Evolutionary conservation across 2,797 vertebrate genomes (phyloP).

Genomic region (Crossoptilon crossoptilon): DNA sequence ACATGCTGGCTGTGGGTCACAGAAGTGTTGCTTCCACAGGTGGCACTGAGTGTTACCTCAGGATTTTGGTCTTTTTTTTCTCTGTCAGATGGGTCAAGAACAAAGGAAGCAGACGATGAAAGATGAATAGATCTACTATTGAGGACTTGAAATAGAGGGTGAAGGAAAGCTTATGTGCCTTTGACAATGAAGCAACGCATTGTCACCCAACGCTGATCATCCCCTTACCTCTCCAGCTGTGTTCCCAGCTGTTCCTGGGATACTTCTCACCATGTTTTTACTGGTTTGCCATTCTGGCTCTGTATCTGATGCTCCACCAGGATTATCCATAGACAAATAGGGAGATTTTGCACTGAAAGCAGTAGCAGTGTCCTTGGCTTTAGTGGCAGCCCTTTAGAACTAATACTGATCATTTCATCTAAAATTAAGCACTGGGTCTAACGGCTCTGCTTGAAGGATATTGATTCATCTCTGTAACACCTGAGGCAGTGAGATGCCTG

Average conservation of each 20-base stretch:
- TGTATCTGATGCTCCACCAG: neutral
- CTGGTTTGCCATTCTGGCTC: neutral
- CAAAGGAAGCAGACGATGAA: neutral
- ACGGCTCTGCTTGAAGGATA: conserved; percentile 33
- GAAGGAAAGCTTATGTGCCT: neutral
- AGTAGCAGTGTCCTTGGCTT: conserved; percentile 23
- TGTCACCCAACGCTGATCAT: neutral
- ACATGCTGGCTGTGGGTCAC: neutral
- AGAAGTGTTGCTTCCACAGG: neutral
- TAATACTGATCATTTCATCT: neutral
- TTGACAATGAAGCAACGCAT: neutral
- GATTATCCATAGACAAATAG: neutral
- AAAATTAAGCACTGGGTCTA: neutral
- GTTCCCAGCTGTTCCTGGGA: neutral
- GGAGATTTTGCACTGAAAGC: neutral
- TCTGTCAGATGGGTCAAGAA: neutral
- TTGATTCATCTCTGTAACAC: conserved; percentile 58
- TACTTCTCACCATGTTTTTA: neutral
- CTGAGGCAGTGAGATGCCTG: conserved; percentile 60
- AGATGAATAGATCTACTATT: neutral
- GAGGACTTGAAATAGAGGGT: neutral
- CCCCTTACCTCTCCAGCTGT: neutral
- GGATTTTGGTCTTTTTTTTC: neutral
- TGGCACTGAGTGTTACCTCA: neutral
- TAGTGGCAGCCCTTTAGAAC: neutral